phyloP scores from a whole-genome alignment of 2,888 invertebrate genomes.

The Oscheius sp. region DNA sequence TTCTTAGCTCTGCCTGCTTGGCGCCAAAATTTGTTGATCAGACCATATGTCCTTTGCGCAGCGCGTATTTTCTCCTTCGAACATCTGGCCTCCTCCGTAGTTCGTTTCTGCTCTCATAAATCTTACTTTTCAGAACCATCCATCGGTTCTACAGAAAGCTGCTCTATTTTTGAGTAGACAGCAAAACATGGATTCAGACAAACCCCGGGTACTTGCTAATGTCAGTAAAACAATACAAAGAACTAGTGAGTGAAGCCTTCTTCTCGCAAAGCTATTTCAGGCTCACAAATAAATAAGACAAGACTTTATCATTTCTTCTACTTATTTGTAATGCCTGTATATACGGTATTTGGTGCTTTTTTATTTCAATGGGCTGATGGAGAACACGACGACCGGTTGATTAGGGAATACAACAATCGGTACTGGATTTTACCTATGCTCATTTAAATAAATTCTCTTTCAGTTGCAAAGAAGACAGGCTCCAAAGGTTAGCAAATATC shows the following conservation, averaged over 20 bases:
- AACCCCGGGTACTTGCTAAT: constrained; percentile 44
- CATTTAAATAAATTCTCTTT: background rate
- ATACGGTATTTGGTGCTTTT: constrained; percentile 64
- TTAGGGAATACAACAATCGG: constrained; percentile 50
- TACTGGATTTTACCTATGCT: background rate
- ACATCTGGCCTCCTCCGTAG: background rate
- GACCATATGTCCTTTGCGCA: constrained; percentile 13
- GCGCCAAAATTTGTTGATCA: constrained; percentile 10
- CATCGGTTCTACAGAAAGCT: constrained; percentile 34
- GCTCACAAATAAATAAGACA: constrained; percentile 45
- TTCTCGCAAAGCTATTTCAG: background rate
- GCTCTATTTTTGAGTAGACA: constrained; percentile 29
- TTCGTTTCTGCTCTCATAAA: background rate
- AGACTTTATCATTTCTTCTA: constrained; percentile 63
- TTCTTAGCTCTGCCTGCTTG: background rate
- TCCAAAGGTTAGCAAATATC: background rate
- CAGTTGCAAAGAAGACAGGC: constrained; percentile 30
- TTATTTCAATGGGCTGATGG: constrained; percentile 66
- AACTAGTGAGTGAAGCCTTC: constrained; percentile 42
- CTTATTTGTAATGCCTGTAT: constrained; percentile 58
- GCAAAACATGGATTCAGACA: constrained; percentile 16
- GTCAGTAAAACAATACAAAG: constrained; percentile 61
- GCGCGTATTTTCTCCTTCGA: background rate
- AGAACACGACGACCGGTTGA: constrained; percentile 56
- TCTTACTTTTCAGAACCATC: constrained; percentile 7